Conservation (phyloP, 2,888 invertebrate genomes). For the Caradrina clavipalpis region DNA sequence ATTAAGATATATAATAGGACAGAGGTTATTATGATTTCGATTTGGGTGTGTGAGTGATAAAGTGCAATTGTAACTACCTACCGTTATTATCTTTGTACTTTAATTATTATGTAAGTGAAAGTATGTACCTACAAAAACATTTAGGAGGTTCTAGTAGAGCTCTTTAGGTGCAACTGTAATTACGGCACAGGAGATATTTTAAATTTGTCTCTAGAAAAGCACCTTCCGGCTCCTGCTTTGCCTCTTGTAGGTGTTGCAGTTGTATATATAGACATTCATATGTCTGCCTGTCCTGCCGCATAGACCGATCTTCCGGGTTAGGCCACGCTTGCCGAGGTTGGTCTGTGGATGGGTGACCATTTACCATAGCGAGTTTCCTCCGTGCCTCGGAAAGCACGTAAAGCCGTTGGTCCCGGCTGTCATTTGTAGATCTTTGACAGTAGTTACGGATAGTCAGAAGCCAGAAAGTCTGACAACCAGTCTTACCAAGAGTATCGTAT, state of each 20-base stretch:
- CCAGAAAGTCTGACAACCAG: too few species aligned
- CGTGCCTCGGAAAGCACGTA: too few species aligned
- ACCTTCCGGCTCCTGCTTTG: background rate
- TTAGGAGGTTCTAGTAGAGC: background rate
- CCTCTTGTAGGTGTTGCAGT: background rate
- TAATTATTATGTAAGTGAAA: background rate
- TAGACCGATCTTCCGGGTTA: too few species aligned
- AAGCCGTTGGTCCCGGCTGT: too few species aligned
- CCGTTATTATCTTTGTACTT: background rate
- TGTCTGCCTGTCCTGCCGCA: too few species aligned
- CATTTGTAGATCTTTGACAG: too few species aligned
- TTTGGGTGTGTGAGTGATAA: background rate
- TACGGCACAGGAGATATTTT: background rate
- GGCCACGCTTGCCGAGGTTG: too few species aligned
- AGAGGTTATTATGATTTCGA: background rate
- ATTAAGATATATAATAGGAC: conserved; percentile 6
- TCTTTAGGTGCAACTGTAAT: background rate
- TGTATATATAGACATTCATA: background rate
- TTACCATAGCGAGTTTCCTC: too few species aligned
- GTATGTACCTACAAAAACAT: background rate
- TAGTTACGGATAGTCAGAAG: too few species aligned
- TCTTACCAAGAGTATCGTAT: too few species aligned
- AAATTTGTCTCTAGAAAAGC: background rate
- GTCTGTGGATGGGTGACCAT: too few species aligned
- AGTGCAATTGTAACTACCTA: conserved; percentile 1